phyloP scores from a whole-genome alignment of 2,113 vertebrate genomes.

The Thymallus thymallus region DNA sequence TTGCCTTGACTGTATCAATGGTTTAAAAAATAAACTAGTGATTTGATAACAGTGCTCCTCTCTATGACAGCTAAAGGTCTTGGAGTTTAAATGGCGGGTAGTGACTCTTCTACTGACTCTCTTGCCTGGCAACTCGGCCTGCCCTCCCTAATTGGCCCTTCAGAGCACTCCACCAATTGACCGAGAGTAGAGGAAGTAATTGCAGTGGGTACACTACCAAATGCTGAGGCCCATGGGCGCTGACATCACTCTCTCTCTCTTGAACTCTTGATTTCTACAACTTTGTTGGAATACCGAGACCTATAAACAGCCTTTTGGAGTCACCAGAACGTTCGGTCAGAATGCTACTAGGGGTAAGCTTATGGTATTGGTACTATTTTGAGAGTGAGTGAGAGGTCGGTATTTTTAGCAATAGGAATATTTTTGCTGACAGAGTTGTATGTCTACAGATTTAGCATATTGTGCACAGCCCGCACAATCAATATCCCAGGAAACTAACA shows the following conservation, averaged over 20 bases:
- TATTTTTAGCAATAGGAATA: not conserved
- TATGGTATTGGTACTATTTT: not conserved
- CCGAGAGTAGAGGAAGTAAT: slow-evolving; percentile 53
- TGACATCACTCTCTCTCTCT: slow-evolving; percentile 41
- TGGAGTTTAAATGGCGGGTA: slow-evolving; percentile 20
- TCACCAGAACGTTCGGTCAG: not conserved
- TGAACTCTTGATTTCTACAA: slow-evolving; percentile 15
- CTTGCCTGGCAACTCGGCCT: slow-evolving; percentile 42
- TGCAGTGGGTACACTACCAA: slow-evolving; percentile 43
- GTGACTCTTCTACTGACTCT: slow-evolving; percentile 35
- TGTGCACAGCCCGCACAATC: not conserved
- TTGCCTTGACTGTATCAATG: slow-evolving; percentile 10
- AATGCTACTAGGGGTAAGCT: slow-evolving; percentile 1
- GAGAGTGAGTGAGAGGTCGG: not conserved
- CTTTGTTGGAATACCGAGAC: slow-evolving; percentile 10
- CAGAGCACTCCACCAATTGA: slow-evolving; percentile 49
- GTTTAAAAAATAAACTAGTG: slow-evolving; percentile 21
- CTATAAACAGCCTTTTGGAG: not conserved
- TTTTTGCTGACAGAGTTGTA: slow-evolving; percentile 28
- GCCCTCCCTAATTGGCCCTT: slow-evolving; percentile 60
- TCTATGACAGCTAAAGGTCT: slow-evolving; percentile 13
- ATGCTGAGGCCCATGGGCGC: slow-evolving; percentile 34
- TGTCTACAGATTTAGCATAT: slow-evolving; percentile 22
- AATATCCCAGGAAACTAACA: slow-evolving; percentile 6
- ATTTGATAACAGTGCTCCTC: slow-evolving; percentile 17